Evolutionary conservation across 2,797 vertebrate species (phyloP), one percentile per base, ranked within the genome.

Genomic region (Clarias fuscus): DNA sequence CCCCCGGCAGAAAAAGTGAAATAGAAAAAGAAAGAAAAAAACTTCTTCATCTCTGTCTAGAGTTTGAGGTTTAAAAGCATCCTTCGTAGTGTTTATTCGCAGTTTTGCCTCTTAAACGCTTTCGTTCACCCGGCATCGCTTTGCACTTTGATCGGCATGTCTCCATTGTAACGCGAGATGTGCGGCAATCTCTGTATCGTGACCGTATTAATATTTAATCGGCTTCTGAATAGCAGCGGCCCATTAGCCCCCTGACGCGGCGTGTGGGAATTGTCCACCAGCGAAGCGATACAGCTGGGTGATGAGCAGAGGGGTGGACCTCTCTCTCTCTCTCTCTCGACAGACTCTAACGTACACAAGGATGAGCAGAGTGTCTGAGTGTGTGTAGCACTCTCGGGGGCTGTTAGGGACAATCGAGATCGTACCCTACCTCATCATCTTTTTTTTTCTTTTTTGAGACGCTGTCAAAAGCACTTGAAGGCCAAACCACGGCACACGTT

Each of bases 121-220:
- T 93, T 94, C 93, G 92, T 94, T 94, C 93, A 90, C 92, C 92
- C 93, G 91, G 92, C 91, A 89, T 93, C 93, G 92, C 93, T 84
- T 85, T 82, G 88, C 92, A 94, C 94, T 96, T 95, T 96, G 94
- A 95, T 96, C 94, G 92, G 94, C 93, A 91, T 91, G 92, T 93
- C 92, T 94, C 93, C 90, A 93, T 95, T 95, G 94, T 95, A 96
- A 96, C 92, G 89, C 90, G 94, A 95, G 95, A 95, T 94, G 93
- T 92, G 90, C 92, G 89, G 93, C 95, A 95, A 96, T 96, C 94
- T 95, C 93, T 94, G 95, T 94, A 95, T 95, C 91, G 91, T 95
- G 93, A 93, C 91, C 30, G 93, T 95, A 95, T 96, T 95, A 96
- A 96, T 96, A 96, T 96, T 96, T 96, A 95, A 96, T 96, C 94